These are phyloP conservation scores for Chionomys nivalis DNA, from an alignment of 2,113 vertebrate genomes.

Conservation along the genomic window DNA sequence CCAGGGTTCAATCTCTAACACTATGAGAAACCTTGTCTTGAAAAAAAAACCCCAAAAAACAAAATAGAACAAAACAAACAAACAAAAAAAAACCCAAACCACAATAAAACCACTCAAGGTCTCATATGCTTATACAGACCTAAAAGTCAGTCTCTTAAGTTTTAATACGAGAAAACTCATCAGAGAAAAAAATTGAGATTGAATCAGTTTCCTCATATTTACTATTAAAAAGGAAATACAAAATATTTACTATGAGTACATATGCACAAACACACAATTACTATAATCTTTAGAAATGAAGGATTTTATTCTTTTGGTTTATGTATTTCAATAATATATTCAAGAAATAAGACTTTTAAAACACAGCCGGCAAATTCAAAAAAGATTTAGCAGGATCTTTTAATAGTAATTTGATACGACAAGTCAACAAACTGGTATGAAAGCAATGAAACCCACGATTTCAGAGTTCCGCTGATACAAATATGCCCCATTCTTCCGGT, in stretches of 20 bases:
- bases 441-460: neutral
- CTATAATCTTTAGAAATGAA: slow-evolving; percentile 11
- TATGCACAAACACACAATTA: neutral
- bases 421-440: slow-evolving; percentile 15
- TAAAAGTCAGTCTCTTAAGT: neutral
- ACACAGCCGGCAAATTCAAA: neutral
- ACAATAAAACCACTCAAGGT: neutral
- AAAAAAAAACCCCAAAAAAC: neutral
- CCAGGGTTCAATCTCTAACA: neutral
- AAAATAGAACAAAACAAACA: no score
- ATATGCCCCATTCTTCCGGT: neutral
- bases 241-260: neutral
- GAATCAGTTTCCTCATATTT: slow-evolving; percentile 34
- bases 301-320: slow-evolving; percentile 15
- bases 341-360: neutral
- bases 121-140: slow-evolving; percentile 15
- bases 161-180: slow-evolving; percentile 33
- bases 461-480: neutral
- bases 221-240: neutral
- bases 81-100: no score
- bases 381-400: slow-evolving; percentile 6
- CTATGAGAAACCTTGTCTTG: no score
- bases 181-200: neutral
- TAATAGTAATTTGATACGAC: slow-evolving; percentile 30
- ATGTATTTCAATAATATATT: slow-evolving; percentile 25